Base-by-base conservation (phyloP, 2,888 invertebrate genomes). In the Andrena hattorfiana region DNA sequence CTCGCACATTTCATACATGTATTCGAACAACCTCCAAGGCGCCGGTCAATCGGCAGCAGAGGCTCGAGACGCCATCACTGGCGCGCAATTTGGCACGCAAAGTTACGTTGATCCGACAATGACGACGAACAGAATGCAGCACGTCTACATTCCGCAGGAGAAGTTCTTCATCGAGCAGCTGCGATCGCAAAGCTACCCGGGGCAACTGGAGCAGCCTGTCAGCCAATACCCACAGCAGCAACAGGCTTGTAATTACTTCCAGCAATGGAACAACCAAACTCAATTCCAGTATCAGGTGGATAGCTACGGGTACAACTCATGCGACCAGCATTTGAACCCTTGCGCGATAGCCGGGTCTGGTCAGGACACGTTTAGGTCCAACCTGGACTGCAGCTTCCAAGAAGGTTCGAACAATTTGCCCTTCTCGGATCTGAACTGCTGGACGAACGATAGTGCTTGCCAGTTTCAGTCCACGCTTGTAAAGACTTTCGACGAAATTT, bases 401-500 rank as follows among this genome's bases (percentile, higher is more conserved):
- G 49, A 69, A 5, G n/a, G 23, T 8, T 35, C 54, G 7, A 26
- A 0, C 1, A 48, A 66, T n/a, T 20, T 28, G 10, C 8, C 73
- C 0, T 5, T 77, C 0, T 28, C 54, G 2, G 80, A 81, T 26
- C 8, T 80, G 1, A 77, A 62, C 13, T 42, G 51, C 1, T 81
- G 73, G 67, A 10, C 51, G 8, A 68, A 60, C 16, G 70, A 77
- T 0, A 30, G 28, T 0, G 0, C 66, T 0, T 63, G 20, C 42
- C 72, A 80, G 4, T 0, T 48, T 0, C 68, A 66, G 2, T 16
- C 62, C 0, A 1, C 26, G 1, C 0, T 20, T 26, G 0, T 60
- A 0, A 72, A 59, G 13, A 69, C 35, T 23, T 49, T 82, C 13
- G 78, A 81, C 0, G 84, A 82, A 0, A 8, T 62, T 23, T 66